Evolutionary conservation across 2,888 invertebrate species (phyloP).

Genomic region (Tinea semifulvella): DNA sequence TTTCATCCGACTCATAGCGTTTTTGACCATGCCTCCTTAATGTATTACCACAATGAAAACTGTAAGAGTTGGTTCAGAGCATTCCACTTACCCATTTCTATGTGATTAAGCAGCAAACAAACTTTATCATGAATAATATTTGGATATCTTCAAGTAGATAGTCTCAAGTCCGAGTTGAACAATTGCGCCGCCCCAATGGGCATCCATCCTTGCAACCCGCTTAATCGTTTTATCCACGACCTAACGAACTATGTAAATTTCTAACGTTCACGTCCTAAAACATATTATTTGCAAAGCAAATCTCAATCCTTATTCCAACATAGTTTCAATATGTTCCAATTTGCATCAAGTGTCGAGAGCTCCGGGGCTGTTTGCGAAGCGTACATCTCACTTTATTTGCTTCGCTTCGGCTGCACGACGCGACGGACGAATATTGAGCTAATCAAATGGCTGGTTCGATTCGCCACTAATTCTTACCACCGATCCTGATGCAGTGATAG

Average conservation of each 20-base stretch:
- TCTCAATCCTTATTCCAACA: slow-evolving; percentile 10
- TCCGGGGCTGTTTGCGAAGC: slow-evolving; percentile 1
- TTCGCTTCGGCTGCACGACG: slow-evolving; percentile 9
- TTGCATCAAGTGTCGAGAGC: slow-evolving; percentile 12
- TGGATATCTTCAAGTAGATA: too few species aligned
- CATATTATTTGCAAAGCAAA: slow-evolving; percentile 10
- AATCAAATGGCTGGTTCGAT: slow-evolving; percentile 3
- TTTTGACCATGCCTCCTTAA: too few species aligned
- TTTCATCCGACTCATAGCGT: too few species aligned
- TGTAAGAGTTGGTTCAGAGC: too few species aligned
- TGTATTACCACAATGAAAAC: too few species aligned
- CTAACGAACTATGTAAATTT: slow-evolving; percentile 8
- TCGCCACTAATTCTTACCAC: slow-evolving; percentile 7
- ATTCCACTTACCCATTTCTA: too few species aligned
- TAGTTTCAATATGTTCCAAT: slow-evolving; percentile 12
- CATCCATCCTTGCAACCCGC: slow-evolving; percentile 1
- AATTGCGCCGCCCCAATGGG: slow-evolving; percentile 1
- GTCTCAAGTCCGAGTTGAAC: not conserved
- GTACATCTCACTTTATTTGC: slow-evolving; percentile 9
- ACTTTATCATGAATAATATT: too few species aligned
- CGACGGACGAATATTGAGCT: slow-evolving; percentile 7
- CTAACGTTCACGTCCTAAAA: slow-evolving; percentile 1
- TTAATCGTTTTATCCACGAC: slow-evolving; percentile 11
- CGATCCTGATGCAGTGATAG: slow-evolving; percentile 1
- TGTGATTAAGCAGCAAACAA: too few species aligned